These are phyloP conservation scores for Coptodon bakossiorum DNA, from an alignment of 2,113 vertebrate species.

Conservation along the genomic window DNA sequence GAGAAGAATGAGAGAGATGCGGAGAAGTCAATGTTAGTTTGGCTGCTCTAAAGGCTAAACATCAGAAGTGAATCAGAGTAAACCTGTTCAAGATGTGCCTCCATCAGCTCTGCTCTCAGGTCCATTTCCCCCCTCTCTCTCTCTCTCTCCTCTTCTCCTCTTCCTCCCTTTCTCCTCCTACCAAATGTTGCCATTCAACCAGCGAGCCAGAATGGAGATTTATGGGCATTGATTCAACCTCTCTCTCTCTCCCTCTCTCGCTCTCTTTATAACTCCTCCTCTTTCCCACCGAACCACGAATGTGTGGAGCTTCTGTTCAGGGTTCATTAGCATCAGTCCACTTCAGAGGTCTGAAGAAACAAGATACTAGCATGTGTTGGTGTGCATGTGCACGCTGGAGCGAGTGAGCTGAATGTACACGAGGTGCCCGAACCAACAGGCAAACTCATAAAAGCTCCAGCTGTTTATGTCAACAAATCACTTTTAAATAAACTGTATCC, in stretches of 20 bases:
- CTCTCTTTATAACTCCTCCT: conserved; percentile 21
- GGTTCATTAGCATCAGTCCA: conserved; percentile 57
- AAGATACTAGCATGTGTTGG: conserved; percentile 10
- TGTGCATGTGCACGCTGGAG: background rate
- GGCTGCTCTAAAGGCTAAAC: conserved; percentile 12
- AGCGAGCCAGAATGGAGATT: conserved; percentile 12
- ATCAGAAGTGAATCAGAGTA: conserved; percentile 38
- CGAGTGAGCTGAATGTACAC: background rate
- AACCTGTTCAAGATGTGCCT: conserved; percentile 62
- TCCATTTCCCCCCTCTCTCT: background rate
- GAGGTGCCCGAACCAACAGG: background rate
- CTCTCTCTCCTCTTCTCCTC: background rate
- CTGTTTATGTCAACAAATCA: background rate
- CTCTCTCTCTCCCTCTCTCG: background rate
- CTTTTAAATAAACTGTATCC: background rate
- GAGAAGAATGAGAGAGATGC: background rate
- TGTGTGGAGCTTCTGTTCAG: conserved; percentile 63
- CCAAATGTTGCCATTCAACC: conserved; percentile 27
- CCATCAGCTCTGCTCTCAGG: conserved; percentile 1
- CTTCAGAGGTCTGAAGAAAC: conserved; percentile 49
- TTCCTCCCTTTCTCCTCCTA: background rate
- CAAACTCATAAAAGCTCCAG: background rate
- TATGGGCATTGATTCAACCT: background rate
- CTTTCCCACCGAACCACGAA: conserved; percentile 44
- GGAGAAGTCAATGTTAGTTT: background rate